Percentiles rank a stretch among this genome's conserved stretches.
Evolutionary conservation across 2,113 vertebrate species (phyloP).

Genomic region (Amia ocellicauda): DNA sequence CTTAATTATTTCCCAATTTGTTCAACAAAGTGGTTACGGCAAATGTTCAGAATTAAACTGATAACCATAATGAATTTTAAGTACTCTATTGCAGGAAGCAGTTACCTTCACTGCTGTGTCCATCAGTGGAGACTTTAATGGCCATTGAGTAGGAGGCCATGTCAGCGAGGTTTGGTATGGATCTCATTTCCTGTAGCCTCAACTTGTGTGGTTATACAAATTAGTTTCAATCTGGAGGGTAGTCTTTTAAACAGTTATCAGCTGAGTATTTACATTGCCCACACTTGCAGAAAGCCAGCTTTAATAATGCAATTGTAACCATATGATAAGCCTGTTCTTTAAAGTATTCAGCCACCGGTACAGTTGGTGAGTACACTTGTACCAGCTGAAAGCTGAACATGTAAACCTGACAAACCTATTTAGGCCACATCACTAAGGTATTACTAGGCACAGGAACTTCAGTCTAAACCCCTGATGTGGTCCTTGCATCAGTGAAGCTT

Average conservation of each 20-base stretch:
- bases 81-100: too few relatives aligned
- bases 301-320: slow-evolving; percentile 61
- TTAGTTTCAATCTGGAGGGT: slow-evolving; percentile 17
- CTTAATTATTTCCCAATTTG: too few relatives aligned
- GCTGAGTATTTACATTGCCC: slow-evolving; percentile 35
- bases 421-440: slow-evolving; percentile 38
- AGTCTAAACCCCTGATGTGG: slow-evolving; percentile 9
- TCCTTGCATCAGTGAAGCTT: slow-evolving; percentile 8
- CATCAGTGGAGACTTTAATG: too few relatives aligned
- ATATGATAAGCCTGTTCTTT: slow-evolving; percentile 50
- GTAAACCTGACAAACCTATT: slow-evolving; percentile 28
- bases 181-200: neutral
- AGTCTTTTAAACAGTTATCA: slow-evolving; percentile 41
- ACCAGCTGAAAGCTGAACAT: slow-evolving; percentile 25
- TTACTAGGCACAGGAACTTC: slow-evolving; percentile 33
- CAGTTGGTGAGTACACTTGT: slow-evolving; percentile 4
- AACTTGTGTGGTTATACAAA: neutral
- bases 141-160: too few relatives aligned
- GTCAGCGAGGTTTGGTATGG: neutral
- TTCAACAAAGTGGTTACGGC: too few relatives aligned
- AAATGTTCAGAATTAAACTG: too few relatives aligned
- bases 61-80: too few relatives aligned
- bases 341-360: slow-evolving; percentile 32
- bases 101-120: too few relatives aligned
- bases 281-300: slow-evolving; percentile 36